Conservation (phyloP, 2,888 invertebrate species). For the Stenodera caucasica region DNA sequence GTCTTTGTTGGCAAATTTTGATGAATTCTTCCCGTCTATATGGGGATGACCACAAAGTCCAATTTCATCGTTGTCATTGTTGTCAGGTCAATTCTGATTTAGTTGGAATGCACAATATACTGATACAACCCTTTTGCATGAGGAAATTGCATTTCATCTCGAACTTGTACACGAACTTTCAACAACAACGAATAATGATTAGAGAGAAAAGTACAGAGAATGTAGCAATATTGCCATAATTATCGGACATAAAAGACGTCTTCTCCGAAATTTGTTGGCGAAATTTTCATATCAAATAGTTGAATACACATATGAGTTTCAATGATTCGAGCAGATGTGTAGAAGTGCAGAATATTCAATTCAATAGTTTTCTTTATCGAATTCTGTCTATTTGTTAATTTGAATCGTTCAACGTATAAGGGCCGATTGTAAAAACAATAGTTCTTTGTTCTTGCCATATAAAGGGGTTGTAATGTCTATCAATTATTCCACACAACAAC, state of each 20-base stretch:
- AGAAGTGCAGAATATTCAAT: neutral
- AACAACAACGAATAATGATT: neutral
- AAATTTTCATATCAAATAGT: too few relatives aligned
- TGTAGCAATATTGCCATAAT: neutral
- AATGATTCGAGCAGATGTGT: neutral
- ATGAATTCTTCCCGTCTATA: neutral
- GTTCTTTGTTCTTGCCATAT: slow-evolving; percentile 5
- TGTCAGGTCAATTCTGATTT: slow-evolving; percentile 10
- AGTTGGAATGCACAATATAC: slow-evolving; percentile 11
- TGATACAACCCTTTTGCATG: neutral
- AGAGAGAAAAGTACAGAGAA: neutral
- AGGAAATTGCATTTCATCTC: slow-evolving; percentile 1
- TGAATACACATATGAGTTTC: neutral
- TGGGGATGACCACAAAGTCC: neutral
- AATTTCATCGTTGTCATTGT: neutral
- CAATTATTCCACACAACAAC: neutral
- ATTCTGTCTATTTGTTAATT: neutral
- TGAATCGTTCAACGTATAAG: slow-evolving; percentile 1
- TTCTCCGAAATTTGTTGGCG: neutral
- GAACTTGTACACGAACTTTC: neutral
- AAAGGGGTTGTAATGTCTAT: neutral
- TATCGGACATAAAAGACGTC: too few relatives aligned
- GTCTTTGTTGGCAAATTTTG: too few relatives aligned
- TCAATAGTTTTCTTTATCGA: too few relatives aligned
- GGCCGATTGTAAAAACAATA: slow-evolving; percentile 3